These are phyloP conservation scores for Ochropleura plecta DNA, from an alignment of 2,888 invertebrate species.

Conservation along the genomic window DNA sequence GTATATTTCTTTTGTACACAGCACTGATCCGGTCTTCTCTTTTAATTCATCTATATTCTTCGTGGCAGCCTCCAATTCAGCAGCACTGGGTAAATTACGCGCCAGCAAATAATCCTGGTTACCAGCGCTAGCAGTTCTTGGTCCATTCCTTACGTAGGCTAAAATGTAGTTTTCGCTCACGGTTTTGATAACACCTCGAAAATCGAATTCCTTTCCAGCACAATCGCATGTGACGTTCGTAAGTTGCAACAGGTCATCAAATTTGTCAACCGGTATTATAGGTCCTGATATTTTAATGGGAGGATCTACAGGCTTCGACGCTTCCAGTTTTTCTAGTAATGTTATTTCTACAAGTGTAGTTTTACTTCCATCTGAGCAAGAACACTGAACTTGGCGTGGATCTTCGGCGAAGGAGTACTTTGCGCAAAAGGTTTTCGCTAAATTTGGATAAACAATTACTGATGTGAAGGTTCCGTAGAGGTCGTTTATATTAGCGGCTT, in stretches of 20 bases:
- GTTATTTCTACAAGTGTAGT: constrained; percentile 11
- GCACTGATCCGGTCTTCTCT: constrained; percentile 1
- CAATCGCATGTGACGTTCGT: constrained; percentile 28
- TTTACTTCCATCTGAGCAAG: constrained; percentile 24
- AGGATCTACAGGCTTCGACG: too few species aligned
- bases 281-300: not conserved
- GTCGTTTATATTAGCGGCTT: constrained; percentile 14
- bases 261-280: constrained; percentile 9
- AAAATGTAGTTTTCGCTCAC: constrained; percentile 22
- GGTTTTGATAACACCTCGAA: constrained; percentile 5
- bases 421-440: not conserved
- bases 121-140: not conserved
- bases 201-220: constrained; percentile 3
- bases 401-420: not conserved
- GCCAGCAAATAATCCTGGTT: constrained; percentile 10
- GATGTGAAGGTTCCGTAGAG: constrained; percentile 30
- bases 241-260: not conserved
- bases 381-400: constrained; percentile 1
- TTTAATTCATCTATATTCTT: constrained; percentile 15
- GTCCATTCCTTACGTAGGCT: not conserved
- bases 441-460: not conserved
- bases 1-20: constrained; percentile 28
- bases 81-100: constrained; percentile 16
- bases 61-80: not conserved
- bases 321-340: not conserved